Percentiles rank a stretch among this genome's conserved stretches.
Conservation (phyloP, 2,797 vertebrate species). For the Myoxocephalus aenaeus region DNA sequence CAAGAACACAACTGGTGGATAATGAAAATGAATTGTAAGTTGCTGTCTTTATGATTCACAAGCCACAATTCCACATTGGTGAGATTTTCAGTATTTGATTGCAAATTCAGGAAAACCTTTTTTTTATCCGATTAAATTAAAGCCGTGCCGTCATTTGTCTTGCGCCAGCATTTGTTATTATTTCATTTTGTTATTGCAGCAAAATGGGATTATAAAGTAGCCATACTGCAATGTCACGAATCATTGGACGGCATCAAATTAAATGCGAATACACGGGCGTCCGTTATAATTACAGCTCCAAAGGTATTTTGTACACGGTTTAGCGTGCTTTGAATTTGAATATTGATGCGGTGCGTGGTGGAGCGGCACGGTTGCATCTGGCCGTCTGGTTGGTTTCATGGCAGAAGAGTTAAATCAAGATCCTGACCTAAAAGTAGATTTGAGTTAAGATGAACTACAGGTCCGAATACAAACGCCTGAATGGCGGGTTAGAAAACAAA, state of each 20-base stretch:
- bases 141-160: background rate
- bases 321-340: no score
- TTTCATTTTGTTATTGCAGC: background rate
- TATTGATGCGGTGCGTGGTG: no score
- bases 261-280: background rate
- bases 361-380: no score
- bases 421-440: background rate
- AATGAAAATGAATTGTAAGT: background rate
- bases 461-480: no score
- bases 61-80: background rate
- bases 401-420: background rate
- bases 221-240: background rate
- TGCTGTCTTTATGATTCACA: no score
- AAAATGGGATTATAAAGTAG: background rate
- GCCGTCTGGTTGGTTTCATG: background rate
- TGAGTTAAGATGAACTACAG: background rate
- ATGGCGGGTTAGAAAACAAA: background rate
- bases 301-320: background rate
- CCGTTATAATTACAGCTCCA: background rate
- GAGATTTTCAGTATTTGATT: background rate
- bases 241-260: background rate
- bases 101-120: background rate
- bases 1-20: background rate
- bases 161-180: no score
- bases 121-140: background rate